Evolutionary conservation across 1,140 invertebrate genomes (phyloP).

Genomic region (Aphis gossypii): DNA sequence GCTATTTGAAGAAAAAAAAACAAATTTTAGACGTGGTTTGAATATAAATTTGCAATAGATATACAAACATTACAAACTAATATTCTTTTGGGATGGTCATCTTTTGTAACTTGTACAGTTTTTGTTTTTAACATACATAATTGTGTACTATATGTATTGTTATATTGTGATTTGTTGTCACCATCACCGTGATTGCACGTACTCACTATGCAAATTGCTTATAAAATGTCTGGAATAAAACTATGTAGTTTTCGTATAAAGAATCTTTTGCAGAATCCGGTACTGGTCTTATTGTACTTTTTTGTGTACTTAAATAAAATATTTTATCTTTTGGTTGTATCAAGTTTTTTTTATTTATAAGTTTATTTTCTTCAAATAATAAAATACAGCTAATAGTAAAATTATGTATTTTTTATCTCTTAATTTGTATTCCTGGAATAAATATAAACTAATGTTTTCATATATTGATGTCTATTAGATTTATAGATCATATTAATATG

Average conservation of each 20-base stretch:
- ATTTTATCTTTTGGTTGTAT: neutral
- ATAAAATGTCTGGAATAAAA: constrained; percentile 13
- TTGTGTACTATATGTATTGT: neutral
- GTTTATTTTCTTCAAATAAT: neutral
- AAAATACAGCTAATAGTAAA: neutral
- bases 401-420: neutral
- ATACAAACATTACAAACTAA: neutral
- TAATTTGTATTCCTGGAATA: neutral
- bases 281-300: neutral
- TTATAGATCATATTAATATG: neutral
- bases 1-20: constrained; percentile 10
- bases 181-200: neutral
- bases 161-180: constrained; percentile 21
- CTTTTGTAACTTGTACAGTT: constrained; percentile 14
- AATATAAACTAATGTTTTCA: neutral
- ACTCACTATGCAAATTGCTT: neutral
- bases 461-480: neutral
- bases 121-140: constrained; percentile 26
- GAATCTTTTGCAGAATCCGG: neutral
- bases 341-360: neutral
- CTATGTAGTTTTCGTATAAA: neutral
- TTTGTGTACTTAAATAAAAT: neutral
- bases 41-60: neutral
- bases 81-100: constrained; percentile 19
- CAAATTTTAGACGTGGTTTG: constrained; percentile 23